phyloP scores from a whole-genome alignment of 2,113 vertebrate genomes.

The Hyla sarda region DNA sequence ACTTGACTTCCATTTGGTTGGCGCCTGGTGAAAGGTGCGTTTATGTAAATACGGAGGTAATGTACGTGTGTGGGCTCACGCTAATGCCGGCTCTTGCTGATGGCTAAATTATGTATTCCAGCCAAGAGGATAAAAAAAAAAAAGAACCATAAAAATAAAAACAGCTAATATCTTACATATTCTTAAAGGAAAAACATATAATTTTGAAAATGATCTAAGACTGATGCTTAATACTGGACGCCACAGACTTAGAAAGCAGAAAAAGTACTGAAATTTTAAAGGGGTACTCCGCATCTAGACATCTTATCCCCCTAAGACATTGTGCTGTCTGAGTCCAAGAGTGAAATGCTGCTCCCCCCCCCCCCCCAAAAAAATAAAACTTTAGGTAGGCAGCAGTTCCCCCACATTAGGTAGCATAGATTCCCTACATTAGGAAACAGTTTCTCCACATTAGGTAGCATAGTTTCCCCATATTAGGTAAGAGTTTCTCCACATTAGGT shows the following conservation, averaged over 20 bases:
- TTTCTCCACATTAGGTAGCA: too few relatives aligned
- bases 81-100: not conserved
- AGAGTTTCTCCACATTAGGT: too few relatives aligned
- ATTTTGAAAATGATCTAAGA: constrained; percentile 14
- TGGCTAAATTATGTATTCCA: constrained; percentile 3
- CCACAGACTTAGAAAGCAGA: not conserved
- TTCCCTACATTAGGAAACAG: too few relatives aligned
- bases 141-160: not conserved
- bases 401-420: too few relatives aligned
- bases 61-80: constrained; percentile 4
- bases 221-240: not conserved
- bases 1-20: not conserved
- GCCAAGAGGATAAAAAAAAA: not conserved
- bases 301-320: too few relatives aligned
- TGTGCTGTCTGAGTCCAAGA: too few relatives aligned
- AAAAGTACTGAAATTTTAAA: not conserved
- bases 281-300: too few relatives aligned
- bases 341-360: too few relatives aligned
- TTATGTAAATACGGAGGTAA: constrained; percentile 28
- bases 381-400: too few relatives aligned
- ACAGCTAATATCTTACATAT: not conserved
- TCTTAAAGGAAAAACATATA: not conserved
- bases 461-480: too few relatives aligned
- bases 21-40: not conserved
- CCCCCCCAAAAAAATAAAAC: too few relatives aligned